Conservation (phyloP, 2,888 invertebrate species). For the Caenorhabditis sp. region DNA sequence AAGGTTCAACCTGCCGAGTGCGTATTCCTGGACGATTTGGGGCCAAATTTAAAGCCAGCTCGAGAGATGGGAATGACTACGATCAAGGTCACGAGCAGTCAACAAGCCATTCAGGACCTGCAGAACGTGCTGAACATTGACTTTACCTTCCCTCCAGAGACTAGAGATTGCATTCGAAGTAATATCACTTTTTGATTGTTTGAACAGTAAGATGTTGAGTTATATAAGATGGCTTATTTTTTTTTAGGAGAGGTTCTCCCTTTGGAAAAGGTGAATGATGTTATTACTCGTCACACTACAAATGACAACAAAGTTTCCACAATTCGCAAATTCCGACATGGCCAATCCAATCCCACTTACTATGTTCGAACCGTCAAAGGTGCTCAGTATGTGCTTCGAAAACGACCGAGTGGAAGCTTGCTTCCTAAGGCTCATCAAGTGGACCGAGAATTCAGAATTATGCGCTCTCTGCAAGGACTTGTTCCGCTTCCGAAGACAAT, state of each 20-base stretch:
- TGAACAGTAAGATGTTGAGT: no score
- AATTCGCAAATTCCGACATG: conserved; percentile 78
- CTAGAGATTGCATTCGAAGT: conserved; percentile 62
- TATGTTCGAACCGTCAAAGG: conserved; percentile 79
- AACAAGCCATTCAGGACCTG: conserved; percentile 58
- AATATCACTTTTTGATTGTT: conserved; percentile 9
- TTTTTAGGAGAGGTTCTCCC: conserved; percentile 59
- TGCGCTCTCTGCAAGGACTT: conserved; percentile 79
- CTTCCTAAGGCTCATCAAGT: conserved; percentile 81
- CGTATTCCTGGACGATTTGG: conserved; percentile 81
- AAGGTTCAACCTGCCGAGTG: conserved; percentile 57
- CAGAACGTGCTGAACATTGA: conserved; percentile 29
- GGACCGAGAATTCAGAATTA: conserved; percentile 80
- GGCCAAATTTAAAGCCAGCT: conserved; percentile 80
- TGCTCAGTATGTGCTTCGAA: conserved; percentile 80
- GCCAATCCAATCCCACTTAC: conserved; percentile 81
- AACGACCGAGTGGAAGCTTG: conserved; percentile 81
- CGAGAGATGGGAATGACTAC: conserved; percentile 79
- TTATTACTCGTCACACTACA: conserved; percentile 30
- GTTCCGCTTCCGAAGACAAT: conserved; percentile 80
- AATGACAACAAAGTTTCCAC: conserved; percentile 28
- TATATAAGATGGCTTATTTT: no score
- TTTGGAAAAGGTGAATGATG: conserved; percentile 39
- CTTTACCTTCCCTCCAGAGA: conserved; percentile 57
- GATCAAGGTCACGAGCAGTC: conserved; percentile 76